Base-by-base conservation (phyloP, 2,113 vertebrate species). In the Otis tarda region DNA sequence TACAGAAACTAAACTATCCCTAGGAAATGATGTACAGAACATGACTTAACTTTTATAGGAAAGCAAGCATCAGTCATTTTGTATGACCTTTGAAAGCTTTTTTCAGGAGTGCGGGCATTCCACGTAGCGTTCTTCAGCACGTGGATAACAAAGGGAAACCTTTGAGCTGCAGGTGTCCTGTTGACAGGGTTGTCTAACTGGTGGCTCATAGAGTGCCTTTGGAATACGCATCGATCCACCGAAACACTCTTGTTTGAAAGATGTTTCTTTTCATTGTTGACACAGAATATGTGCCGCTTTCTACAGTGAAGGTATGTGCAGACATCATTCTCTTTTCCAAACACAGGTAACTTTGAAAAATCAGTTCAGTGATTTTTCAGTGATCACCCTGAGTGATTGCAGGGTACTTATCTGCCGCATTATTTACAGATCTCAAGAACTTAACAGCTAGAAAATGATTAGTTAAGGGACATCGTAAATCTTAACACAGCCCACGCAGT, bases 381-480 rank as follows among this genome's bases (percentile, higher is more conserved):
- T n/a, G n/a, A n/a, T n/a, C n/a, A n/a, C n/a, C n/a, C 69, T 60
- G 68, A 37, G 43, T 60, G 57, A 60, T 37, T 43, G 73, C 69
- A 35, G 23, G 6, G 39, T 70, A 49, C 83, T 92, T 60, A 15
- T 13, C 87, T 89, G 69, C 69, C 61, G 28, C 73, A 7, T 68
- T 70, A 75, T 91, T 94, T 95, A 74, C 69, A 68, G 78, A 82
- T 65, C 73, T 95, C 69, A 39, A 27, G 80, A 93, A 92, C 30
- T 55, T 78, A 87, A 84, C 89, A 89, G 55, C 83, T 82, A 95
- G 77, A 63, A 95, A 95, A 91, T 87, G 9, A 71, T 92, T 81
- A 89, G 83, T 84, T 89, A 93, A 91, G 79, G 77, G 81, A 70
- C 81, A 75, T 60, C 56, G 60, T 90, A 94, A 91, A 91, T 94